A percentile compares a stretch with the other conserved stretches of the same genome.
Evolutionary conservation across 1,140 invertebrate species (phyloP).

Genomic region (Bicyclus anynana): DNA sequence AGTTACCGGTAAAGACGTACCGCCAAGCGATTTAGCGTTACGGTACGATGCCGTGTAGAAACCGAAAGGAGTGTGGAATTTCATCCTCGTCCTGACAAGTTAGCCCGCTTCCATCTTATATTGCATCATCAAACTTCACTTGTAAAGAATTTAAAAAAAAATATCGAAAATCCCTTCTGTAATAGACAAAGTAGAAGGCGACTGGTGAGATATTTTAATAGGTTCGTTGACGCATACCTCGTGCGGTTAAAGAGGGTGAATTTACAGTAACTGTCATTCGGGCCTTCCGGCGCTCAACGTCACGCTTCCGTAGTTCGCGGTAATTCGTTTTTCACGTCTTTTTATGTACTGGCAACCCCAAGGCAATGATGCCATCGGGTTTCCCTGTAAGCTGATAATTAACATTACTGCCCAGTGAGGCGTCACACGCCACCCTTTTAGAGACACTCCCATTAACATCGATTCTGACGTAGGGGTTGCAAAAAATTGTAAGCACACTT

Average conservation of each 20-base stretch:
- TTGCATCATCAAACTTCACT: too few species aligned
- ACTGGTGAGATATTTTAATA: too few species aligned
- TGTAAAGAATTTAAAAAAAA: too few species aligned
- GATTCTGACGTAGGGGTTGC: not conserved
- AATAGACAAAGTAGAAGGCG: too few species aligned
- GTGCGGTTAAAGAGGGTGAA: not conserved
- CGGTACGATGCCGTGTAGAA: too few species aligned
- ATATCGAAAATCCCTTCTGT: too few species aligned
- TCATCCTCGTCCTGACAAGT: too few species aligned
- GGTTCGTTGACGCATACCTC: not conserved
- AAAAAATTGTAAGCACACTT: not conserved
- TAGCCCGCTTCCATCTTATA: too few species aligned
- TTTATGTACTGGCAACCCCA: not conserved
- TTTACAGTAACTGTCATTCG: not conserved
- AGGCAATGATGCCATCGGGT: slow-evolving; percentile 3
- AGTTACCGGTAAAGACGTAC: too few species aligned
- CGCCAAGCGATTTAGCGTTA: too few species aligned
- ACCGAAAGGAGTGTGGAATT: too few species aligned
- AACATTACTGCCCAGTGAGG: slow-evolving; percentile 2
- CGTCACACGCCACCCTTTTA: not conserved
- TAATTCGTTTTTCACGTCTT: not conserved
- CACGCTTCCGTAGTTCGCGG: not conserved
- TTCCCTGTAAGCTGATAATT: slow-evolving; percentile 4
- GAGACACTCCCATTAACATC: not conserved
- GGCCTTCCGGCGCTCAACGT: not conserved